A percentile compares a stretch with the other conserved stretches of the same genome.
phyloP scores from a whole-genome alignment of 1,140 invertebrate species.

The Dreissena rostriformis region DNA sequence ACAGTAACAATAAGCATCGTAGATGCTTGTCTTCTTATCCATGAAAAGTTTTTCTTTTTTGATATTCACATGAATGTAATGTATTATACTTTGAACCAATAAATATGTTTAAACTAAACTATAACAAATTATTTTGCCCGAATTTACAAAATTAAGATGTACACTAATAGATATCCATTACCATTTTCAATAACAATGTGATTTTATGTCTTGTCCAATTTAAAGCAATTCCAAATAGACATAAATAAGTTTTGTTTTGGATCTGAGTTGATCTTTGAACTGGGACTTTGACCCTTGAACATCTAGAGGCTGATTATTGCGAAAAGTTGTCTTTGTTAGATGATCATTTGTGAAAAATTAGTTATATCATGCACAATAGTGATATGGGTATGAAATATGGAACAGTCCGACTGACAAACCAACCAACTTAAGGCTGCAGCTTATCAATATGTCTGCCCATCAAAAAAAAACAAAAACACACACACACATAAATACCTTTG shows the following conservation, averaged over 20 bases:
- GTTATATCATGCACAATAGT: neutral
- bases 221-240: neutral
- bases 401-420: neutral
- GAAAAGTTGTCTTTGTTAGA: neutral
- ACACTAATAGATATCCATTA: no score
- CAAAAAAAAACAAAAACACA: no score
- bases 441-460: no score
- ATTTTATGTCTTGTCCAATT: neutral
- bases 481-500: neutral
- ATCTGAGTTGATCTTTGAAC: neutral
- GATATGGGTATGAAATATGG: neutral
- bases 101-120: no score
- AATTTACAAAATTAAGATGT: no score
- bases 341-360: neutral
- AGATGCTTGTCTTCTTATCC: no score
- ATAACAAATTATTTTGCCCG: no score
- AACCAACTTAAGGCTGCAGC: neutral
- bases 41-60: no score
- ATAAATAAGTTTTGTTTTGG: neutral
- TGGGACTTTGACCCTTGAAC: no score
- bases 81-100: no score
- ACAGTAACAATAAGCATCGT: no score
- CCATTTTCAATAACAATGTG: neutral
- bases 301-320: neutral
- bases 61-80: no score